These are phyloP conservation scores for Cisticola juncidis DNA, from an alignment of 2,113 vertebrate species.

Conservation along the genomic window DNA sequence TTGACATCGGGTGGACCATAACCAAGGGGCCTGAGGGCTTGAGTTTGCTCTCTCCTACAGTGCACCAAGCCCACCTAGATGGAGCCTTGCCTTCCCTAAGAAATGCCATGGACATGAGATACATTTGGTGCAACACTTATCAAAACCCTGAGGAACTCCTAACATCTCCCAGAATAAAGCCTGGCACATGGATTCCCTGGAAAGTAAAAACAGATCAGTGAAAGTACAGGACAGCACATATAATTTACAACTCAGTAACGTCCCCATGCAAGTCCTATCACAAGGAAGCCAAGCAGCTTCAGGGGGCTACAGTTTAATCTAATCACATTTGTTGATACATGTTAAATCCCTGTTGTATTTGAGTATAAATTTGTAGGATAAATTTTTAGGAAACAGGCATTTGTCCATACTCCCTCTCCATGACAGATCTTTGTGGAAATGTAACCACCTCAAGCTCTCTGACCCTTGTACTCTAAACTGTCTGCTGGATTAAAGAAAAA, in stretches of 20 bases:
- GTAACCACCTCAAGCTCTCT: background rate
- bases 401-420: background rate
- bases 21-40: rapidly evolving
- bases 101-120: background rate
- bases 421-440: background rate
- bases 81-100: background rate
- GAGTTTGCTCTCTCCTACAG: background rate
- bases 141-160: background rate
- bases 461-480: background rate
- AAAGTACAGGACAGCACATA: background rate
- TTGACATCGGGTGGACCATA: rapidly evolving
- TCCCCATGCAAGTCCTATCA: rapidly evolving
- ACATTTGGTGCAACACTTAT: background rate
- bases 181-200: background rate
- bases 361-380: background rate
- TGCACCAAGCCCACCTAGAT: background rate
- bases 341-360: background rate
- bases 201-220: background rate
- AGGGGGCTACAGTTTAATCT: background rate
- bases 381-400: background rate
- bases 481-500: background rate
- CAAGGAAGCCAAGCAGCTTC: background rate
- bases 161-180: background rate
- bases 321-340: background rate
- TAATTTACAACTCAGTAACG: background rate